phyloP scores from a whole-genome alignment of 2,888 invertebrate genomes.

The Syrista parreyssii region DNA sequence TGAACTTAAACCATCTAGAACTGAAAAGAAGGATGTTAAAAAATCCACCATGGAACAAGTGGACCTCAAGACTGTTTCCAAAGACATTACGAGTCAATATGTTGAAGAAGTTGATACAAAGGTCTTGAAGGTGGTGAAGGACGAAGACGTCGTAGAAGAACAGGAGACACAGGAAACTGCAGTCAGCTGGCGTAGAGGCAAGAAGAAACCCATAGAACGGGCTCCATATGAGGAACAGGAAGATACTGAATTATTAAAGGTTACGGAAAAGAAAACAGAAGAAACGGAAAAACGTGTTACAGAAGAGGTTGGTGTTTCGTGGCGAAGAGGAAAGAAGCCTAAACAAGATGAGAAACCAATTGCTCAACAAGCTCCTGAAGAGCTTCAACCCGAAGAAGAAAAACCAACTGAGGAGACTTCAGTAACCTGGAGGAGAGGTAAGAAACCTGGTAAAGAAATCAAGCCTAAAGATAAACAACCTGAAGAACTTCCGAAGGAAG shows the following conservation, averaged over 20 bases:
- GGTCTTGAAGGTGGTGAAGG: slow-evolving; percentile 36
- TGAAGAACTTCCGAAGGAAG: slow-evolving; percentile 14
- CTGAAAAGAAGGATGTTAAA: slow-evolving; percentile 51
- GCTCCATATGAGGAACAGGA: slow-evolving; percentile 41
- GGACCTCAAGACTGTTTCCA: slow-evolving; percentile 7
- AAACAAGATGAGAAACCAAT: slow-evolving; percentile 25
- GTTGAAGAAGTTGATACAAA: slow-evolving; percentile 43
- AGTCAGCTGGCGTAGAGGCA: slow-evolving; percentile 39
- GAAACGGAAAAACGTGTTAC: slow-evolving; percentile 5
- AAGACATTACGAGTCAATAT: slow-evolving; percentile 28
- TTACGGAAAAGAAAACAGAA: slow-evolving; percentile 22
- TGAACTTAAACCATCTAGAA: slow-evolving; percentile 66
- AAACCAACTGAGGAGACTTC: slow-evolving; percentile 42
- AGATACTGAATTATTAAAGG: slow-evolving; percentile 38
- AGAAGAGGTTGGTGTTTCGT: slow-evolving; percentile 30
- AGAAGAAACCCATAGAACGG: slow-evolving; percentile 35
- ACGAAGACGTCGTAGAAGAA: slow-evolving; percentile 33
- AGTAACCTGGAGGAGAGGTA: slow-evolving; percentile 48
- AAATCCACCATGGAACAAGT: slow-evolving; percentile 23
- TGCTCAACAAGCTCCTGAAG: slow-evolving; percentile 29
- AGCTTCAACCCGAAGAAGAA: slow-evolving; percentile 27
- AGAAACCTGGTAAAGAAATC: slow-evolving; percentile 27
- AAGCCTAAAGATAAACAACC: slow-evolving; percentile 28
- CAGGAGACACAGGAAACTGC: slow-evolving; percentile 32
- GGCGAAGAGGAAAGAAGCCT: slow-evolving; percentile 27